A percentile compares a stretch with the other conserved stretches of the same genome.
Conservation (phyloP, 2,113 vertebrate genomes). For the Bos taurus region ARS-UCD2.0 NC_037349.1:40770001-40770500, state of each 20-base stretch:
- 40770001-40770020: neutral
- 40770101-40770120: neutral
- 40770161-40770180: neutral
- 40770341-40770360: neutral
- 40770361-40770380: neutral
- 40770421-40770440: constrained; percentile 7
- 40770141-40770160: neutral
- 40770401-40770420: neutral
- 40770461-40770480: neutral
- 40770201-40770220: neutral
- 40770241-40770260: neutral
- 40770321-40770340: neutral
- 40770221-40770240: neutral
- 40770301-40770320: neutral
- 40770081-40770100: neutral
- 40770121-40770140: neutral
- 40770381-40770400: neutral
- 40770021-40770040: neutral
- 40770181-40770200: neutral
- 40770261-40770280: neutral
- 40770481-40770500: constrained; percentile 42
- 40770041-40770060: neutral
- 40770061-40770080: neutral
- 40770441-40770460: constrained; percentile 54
- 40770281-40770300: neutral